Base-by-base conservation (phyloP, 1,140 invertebrate species). In the Formica exsecta region DNA sequence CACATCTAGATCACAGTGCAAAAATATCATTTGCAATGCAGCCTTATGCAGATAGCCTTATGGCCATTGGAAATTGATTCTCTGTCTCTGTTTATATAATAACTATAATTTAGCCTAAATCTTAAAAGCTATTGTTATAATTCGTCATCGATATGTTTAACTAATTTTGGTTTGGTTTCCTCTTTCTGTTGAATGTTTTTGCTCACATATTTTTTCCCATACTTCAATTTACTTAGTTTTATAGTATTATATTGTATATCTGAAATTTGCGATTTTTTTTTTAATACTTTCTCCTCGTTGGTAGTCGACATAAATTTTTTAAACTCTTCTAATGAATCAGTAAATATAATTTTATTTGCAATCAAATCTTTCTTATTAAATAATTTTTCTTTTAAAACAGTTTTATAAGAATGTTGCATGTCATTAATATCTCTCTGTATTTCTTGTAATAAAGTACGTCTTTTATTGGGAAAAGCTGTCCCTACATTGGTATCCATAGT, bases 81-180 rank as follows among this genome's bases (percentile, higher is more conserved):
- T 66, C 8, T 59, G 51, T 61, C 76, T 32, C 32, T 32, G 44
- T 71, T 54, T 61, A 51, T 48, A 68, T 65, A 62, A 88, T 71
- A 86, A 74, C 74, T 80, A 75, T 89, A 89, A 71, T 83, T 76
- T 32, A 76, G 22, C 16, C 79, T 88, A 88, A 85, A 85, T 85
- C 16, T 65, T 51, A 54, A 85, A 85, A 59, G 25, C 70, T 65
- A 86, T 92, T 73, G 87, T 92, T 93, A 92, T 87, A 93, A 90
- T 83, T 93, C 90, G 84, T 92, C 89, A 38, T 89, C 87, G 87
- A 86, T 87, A 92, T 92, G 92, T 89, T 90, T 88, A 16, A n/a
- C 70, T 64, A 79, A 83, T 54, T 88, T 79, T 81, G 70, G 64
- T 85, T 88, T 85, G 66, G 32, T 38, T 70, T 87, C 62, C 16